Evolutionary conservation across 2,888 invertebrate genomes (phyloP), one percentile per base, ranked within the genome.

Genomic region (Frankliniella intonsa): DNA sequence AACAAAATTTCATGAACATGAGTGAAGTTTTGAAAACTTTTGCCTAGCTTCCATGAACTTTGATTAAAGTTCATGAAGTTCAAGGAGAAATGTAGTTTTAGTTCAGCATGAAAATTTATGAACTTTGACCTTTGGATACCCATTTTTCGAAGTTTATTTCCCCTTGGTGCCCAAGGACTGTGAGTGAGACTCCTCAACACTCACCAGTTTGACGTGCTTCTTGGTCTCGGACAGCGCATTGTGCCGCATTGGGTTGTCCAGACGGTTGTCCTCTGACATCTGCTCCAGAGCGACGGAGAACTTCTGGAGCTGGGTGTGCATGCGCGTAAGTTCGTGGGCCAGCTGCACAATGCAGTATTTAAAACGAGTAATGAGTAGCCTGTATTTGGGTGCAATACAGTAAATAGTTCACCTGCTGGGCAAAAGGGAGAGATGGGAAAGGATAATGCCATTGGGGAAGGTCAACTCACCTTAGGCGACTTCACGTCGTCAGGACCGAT

Each of bases 221-320:
- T 76, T 76, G 69, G 69, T 76, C 69, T 76, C 25, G 69, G 69
- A 76, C 69, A 76, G 69, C 22, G 69, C 25, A 25, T 12, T 25
- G 25, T 76, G 69, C 25, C 69, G 69, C 11, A 76, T 22, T 1
- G 69, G 69, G 25, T 76, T 25, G 11, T 22, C 69, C 22, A 22
- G 9, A 1, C 69, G 69, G 25, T 82, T 83, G 81, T 82, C 82
- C 79, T 65, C n/a, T 22, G 82, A 62, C 10, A 84, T 82, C n/a
- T 82, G 84, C 81, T 84, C 83, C n/a, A 84, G 81, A 1, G 83
- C 84, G 17, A 84, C 84, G 19, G 83, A 76, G 81, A 84, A 84
- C 83, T 83, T 84, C 81, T 84, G 84, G 14, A 84, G 83, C 51
- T 84, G 84, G 25, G 49, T 81, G 80, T 83, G 80, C 69, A 84